phyloP scores from a whole-genome alignment of 1,140 invertebrate genomes.

The Lepidurus couesii region DNA sequence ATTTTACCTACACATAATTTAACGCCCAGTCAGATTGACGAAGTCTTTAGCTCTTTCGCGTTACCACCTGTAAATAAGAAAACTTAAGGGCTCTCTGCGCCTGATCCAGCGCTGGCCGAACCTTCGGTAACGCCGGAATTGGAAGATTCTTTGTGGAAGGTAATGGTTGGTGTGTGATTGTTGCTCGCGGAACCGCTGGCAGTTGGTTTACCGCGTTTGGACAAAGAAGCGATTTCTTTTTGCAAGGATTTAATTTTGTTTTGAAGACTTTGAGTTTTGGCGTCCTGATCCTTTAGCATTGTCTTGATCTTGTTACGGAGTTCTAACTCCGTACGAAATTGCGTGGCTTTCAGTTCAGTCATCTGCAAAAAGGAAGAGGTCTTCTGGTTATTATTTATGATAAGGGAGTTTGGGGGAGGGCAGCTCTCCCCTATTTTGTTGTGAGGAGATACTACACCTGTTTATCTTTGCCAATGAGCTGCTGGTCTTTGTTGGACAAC shows the following conservation, averaged over 20 bases:
- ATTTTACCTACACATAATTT: conserved; percentile 10
- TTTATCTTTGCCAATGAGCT: conserved; percentile 83
- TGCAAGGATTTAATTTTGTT: conserved; percentile 67
- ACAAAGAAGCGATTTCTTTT: conserved; percentile 76
- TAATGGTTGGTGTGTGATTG: conserved; percentile 2
- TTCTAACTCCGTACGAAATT: conserved; percentile 80
- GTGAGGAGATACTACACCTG: conserved; percentile 54
- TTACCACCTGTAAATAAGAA: background rate
- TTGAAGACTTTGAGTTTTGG: conserved; percentile 70
- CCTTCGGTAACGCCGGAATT: conserved; percentile 6
- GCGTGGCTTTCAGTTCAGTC: conserved; percentile 85
- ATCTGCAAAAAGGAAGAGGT: conserved; percentile 56
- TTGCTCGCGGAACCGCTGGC: background rate
- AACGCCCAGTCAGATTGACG: background rate
- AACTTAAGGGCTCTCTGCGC: background rate
- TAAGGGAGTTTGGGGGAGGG: conserved; percentile 6
- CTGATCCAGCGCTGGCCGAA: background rate
- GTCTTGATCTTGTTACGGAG: conserved; percentile 75
- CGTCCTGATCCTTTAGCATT: conserved; percentile 70
- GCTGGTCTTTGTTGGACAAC: conserved; percentile 73
- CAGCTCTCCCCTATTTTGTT: background rate
- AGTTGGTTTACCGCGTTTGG: conserved; percentile 62
- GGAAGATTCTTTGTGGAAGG: conserved; percentile 18
- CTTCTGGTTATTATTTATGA: background rate
- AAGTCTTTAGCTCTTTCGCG: background rate